Evolutionary conservation across 2,113 vertebrate genomes (phyloP), one percentile per base, ranked within the genome.

Genomic region (Phylloscopus whistleri): DNA sequence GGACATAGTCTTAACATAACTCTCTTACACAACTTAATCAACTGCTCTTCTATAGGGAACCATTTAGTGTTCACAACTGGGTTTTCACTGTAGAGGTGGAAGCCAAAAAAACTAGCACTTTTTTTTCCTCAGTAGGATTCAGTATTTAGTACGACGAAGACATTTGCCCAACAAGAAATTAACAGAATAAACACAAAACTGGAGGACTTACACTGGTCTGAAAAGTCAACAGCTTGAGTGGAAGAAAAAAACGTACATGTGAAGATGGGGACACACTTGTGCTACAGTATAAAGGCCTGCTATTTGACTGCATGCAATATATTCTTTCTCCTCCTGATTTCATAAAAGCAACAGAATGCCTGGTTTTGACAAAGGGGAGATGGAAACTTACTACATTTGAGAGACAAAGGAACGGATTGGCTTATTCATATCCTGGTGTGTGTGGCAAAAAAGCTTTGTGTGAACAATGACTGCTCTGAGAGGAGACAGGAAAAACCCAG

Each of bases 351-450:
- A 90, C 68, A 93, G 79, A 96, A 93, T 5, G 49, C 52, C 49
- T 63, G 33, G 55, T 46, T 95, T 80, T 94, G 39, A 90, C 88
- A 96, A 90, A 94, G 60, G 56, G 82, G 56, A 92, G 55, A 96
- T 72, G 85, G 79, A 89, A 95, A 94, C 83, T 84, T 90, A 77
- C 2, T 89, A 75, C 56, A 96, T 84, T 68, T 84, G 60, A 94
- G 80, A 97, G 84, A 95, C 89, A 95, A 96, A 92, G 76, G 73
- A 81, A 89, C 37, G 83, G 86, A 95, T 60, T 89, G 93, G 88
- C 89, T 97, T 92, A 86, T 90, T 95, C 84, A 84, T 70, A 90
- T 67, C 93, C 94, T 85, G 75, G 75, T 84, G 93, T 49, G 86
- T 63, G 64, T 84, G 76, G 89, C 83, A 94, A 92, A 94, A 94